Percentiles rank a stretch among this genome's conserved stretches.
Conservation (phyloP, 2,113 vertebrate genomes). For the Ciconia stormi region DNA sequence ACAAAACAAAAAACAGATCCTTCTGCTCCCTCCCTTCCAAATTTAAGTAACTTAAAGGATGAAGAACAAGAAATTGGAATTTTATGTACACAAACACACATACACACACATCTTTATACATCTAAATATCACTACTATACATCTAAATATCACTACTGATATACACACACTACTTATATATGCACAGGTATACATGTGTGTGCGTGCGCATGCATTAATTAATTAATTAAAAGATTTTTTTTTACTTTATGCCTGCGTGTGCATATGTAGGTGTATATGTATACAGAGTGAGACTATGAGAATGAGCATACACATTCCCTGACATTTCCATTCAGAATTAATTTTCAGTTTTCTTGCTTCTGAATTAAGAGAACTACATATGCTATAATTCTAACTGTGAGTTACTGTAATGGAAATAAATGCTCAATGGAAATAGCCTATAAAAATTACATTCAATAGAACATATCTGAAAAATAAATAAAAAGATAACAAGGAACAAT, state of each 20-base stretch:
- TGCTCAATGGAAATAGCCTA: not conserved
- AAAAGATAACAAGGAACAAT: not conserved
- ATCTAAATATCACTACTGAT: not conserved
- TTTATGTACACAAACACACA: not conserved
- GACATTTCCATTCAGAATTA: not conserved
- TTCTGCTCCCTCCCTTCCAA: not conserved
- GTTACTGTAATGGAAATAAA: not conserved
- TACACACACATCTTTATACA: not conserved
- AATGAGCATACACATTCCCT: not conserved
- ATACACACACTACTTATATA: not conserved
- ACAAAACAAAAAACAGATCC: not conserved
- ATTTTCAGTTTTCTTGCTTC: not conserved
- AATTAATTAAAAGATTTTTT: not conserved
- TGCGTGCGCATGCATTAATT: accelerated
- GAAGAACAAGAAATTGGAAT: not conserved
- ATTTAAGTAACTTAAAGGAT: not conserved
- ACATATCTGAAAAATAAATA: not conserved
- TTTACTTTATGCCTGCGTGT: not conserved
- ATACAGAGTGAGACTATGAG: not conserved
- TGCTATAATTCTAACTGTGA: not conserved
- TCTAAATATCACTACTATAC: not conserved
- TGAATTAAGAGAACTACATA: not conserved
- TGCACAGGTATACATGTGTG: not conserved
- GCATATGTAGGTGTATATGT: not conserved
- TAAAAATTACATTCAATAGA: not conserved